Evolutionary conservation across 2,113 vertebrate genomes (phyloP).

Genomic region (Pitta sordida): DNA sequence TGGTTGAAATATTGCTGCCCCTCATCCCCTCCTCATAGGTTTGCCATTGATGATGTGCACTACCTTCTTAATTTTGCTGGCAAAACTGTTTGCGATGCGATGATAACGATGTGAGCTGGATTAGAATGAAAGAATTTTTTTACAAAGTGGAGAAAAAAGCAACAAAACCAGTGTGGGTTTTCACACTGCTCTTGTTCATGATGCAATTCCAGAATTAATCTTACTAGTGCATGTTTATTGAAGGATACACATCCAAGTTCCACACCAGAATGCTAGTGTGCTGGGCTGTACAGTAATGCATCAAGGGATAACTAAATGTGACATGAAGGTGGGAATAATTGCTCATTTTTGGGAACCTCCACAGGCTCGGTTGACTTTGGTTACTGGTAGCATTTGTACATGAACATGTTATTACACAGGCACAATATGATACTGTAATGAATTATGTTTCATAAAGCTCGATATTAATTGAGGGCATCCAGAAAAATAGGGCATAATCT

Average conservation of each 20-base stretch:
- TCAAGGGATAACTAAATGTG: background rate
- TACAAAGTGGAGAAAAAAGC: background rate
- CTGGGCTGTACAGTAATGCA: background rate
- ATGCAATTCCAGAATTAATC: background rate
- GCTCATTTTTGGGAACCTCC: background rate
- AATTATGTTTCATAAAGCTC: background rate
- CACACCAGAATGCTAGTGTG: background rate
- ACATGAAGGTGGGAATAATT: background rate
- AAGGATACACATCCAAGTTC: background rate
- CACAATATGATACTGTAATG: background rate
- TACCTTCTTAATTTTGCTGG: background rate
- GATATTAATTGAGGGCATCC: background rate
- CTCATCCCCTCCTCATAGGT: background rate
- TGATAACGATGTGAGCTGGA: background rate
- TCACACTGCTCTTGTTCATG: background rate
- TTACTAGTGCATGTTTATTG: background rate
- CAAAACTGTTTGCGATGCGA: background rate
- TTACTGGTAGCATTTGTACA: background rate
- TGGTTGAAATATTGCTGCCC: background rate
- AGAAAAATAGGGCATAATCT: background rate
- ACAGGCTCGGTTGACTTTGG: background rate
- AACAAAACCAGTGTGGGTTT: background rate
- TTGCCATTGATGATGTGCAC: background rate
- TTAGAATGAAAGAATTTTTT: background rate
- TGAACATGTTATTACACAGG: background rate